Conservation (phyloP, 2,888 invertebrate genomes). For the Himalopsyche japonica region DNA sequence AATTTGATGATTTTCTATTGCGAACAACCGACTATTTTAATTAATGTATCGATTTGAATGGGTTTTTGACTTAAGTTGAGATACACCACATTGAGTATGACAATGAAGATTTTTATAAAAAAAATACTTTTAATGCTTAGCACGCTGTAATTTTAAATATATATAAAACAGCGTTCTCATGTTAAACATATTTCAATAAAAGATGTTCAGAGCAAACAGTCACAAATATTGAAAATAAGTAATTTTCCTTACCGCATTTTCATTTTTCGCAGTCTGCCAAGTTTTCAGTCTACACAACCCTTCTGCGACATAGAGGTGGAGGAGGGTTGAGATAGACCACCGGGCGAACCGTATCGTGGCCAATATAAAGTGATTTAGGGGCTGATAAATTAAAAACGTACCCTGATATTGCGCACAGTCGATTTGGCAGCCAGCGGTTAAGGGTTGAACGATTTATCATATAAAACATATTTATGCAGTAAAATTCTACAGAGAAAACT, state of each 20-base stretch:
- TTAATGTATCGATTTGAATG: too few species aligned
- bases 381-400: slow-evolving; percentile 58
- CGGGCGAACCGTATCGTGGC: slow-evolving; percentile 40
- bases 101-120: too few species aligned
- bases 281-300: background rate
- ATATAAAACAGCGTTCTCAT: too few species aligned
- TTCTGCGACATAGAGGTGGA: background rate
- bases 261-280: background rate
- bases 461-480: background rate
- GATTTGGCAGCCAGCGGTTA: background rate
- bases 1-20: too few species aligned
- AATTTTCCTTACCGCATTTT: background rate
- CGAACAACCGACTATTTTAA: too few species aligned
- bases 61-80: too few species aligned
- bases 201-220: background rate
- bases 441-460: background rate
- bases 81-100: too few species aligned
- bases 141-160: too few species aligned
- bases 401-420: slow-evolving; percentile 37
- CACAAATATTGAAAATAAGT: background rate
- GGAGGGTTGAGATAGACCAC: slow-evolving; percentile 39
- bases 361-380: slow-evolving; percentile 46
- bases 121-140: too few species aligned
- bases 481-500: background rate
- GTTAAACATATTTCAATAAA: too few species aligned